Base-by-base conservation (phyloP, 2,113 vertebrate species). In the Clarias batrachus region DNA sequence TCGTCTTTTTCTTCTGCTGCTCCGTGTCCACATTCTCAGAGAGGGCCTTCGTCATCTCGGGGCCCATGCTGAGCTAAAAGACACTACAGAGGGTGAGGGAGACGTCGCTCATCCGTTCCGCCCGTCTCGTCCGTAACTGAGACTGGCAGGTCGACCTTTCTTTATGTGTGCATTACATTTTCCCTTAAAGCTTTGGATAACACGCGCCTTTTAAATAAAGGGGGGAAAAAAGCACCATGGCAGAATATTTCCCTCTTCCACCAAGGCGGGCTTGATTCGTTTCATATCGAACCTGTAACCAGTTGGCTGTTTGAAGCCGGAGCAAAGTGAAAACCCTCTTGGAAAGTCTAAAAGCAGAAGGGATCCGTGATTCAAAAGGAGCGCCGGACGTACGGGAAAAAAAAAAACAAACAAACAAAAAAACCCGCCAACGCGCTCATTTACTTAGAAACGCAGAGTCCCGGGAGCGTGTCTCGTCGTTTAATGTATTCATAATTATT, bases 401-500 rank as follows among this genome's bases (percentile, higher is more conserved):
- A 66, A n/a, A 27, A 10, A 65, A 9, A n/a, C n/a, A n/a, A n/a
- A n/a, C n/a, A n/a, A n/a, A 88, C 78, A 90, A 90, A 52, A 2
- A 77, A 27, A 86, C 86, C 89, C 91, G 87, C 88, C 88, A 92
- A 60, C 84, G 80, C 82, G 57, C 88, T 88, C 89, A 77, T 93
- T 90, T 92, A 90, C 86, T 91, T 89, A 88, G 88, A 93, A 93
- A 84, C 89, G 90, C 63, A 83, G 86, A 70, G 88, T 93, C 94
- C 93, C 93, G 74, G 65, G 91, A 92, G 93, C 89, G 88, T 21
- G 85, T 79, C 81, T 94, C 92, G 93, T 94, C 94, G 91, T 91
- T 93, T 93, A 92, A 93, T 93, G 92, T 93, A 94, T 94, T 95
- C 92, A 91, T 92, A 94, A 94, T 94, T 93, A 92, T 90, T 90